Percentiles rank a stretch among this genome's conserved stretches.
phyloP scores from a whole-genome alignment of 2,797 vertebrate genomes.

The Falco columbarius region DNA sequence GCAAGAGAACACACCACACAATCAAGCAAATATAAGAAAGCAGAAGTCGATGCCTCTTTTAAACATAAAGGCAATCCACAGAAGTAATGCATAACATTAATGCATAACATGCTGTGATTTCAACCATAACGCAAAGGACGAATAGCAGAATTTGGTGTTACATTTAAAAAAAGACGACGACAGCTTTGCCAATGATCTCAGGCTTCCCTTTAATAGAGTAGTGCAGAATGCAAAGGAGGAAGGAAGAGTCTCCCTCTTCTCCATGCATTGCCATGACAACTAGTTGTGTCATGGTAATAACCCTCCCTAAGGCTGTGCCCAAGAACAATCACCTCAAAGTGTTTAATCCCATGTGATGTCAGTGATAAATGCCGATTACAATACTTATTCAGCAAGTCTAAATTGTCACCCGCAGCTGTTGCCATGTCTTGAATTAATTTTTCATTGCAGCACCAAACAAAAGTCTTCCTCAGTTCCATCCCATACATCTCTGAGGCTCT shows the following conservation, averaged over 20 bases:
- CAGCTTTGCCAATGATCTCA: neutral
- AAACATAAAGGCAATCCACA: neutral
- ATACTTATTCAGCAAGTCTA: conserved; percentile 58
- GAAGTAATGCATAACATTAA: rapidly evolving
- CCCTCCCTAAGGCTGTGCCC: conserved; percentile 35
- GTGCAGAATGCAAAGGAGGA: conserved; percentile 38
- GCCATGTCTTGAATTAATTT: conserved; percentile 57
- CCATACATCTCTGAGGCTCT: neutral
- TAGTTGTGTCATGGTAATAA: conserved; percentile 61
- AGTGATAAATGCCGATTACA: conserved; percentile 57
- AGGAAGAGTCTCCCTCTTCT: conserved; percentile 64
- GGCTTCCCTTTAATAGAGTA: neutral
- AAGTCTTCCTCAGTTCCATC: conserved; percentile 3
- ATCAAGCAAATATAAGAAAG: neutral
- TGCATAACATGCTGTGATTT: rapidly evolving
- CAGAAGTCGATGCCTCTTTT: neutral
- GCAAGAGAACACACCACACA: neutral
- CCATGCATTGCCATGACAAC: conserved; percentile 70
- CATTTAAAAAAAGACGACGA: neutral
- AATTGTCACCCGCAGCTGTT: conserved; percentile 54
- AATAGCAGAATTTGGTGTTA: neutral
- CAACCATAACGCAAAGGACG: rapidly evolving
- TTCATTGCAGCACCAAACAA: conserved; percentile 17
- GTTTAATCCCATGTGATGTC: conserved; percentile 61
- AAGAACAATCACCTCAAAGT: conserved; percentile 66